Evolutionary conservation across 35 echinoderm and acorn worm genomes (phyloP), one percentile per base, ranked within the genome.

Genomic region (Ophioderma brevispina): DNA sequence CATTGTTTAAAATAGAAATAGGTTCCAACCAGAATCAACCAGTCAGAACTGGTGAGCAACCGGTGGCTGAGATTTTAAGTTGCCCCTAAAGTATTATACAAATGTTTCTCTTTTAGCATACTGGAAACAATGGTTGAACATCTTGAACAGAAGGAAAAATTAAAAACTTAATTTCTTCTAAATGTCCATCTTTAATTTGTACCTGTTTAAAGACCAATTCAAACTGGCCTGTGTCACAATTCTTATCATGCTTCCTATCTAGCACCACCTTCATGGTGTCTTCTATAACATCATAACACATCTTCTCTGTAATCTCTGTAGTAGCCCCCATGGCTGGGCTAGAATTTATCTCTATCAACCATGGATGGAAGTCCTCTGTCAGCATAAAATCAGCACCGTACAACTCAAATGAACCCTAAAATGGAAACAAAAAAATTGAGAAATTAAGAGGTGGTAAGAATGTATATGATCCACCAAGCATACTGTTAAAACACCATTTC

Each of bases 331-430:
- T 98, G 30, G 96, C 96, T 56, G 96, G 96, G 36, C 92, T 94
- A 35, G 92, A 94, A 82, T 98, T 98, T 83, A 98, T 98, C 64
- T 98, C 96, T 31, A 98, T 86, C 36, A 98, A 32, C 96, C 96
- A 98, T 0, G 96, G 96, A 25, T 92, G 38, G 76, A 98, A 94
- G 75, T 98, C 96, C 33, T 98, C 96, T 14, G 96, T 98, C 82
- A 98, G 35, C 96, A 98, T 98, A 70, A 98, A 98, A 77, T 98
- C 96, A 32, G 96, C 96, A 10, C 96, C 96, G 76, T 98, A 98
- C 63, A 98, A 82, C 87, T 98, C 96, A 92, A 98, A 98, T 23
- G 90, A 98, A 87, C 94, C 92, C 96, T 98, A 78, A 13, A 77
- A 59, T 39, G 43, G n/a, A 46, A 17, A 17, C 41, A 46, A 46